phyloP scores from a whole-genome alignment of 2,113 vertebrate species.

The Oryzias javanicus region DNA sequence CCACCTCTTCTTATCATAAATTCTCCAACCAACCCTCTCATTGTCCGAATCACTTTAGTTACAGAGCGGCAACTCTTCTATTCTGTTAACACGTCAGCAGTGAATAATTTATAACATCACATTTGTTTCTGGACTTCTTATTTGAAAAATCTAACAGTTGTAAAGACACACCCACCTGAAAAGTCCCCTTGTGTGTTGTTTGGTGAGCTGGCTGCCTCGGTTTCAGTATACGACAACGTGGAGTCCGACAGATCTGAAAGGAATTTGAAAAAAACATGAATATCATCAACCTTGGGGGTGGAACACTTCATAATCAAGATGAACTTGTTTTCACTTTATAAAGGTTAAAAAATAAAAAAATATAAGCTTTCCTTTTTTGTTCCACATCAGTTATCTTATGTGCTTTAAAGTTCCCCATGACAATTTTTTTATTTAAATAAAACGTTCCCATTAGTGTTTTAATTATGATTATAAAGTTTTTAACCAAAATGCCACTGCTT shows the following conservation, averaged over 20 bases:
- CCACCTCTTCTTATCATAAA: neutral
- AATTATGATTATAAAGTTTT: too few relatives aligned
- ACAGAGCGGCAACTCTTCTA: slow-evolving; percentile 5
- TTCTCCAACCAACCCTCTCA: neutral
- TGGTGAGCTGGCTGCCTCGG: slow-evolving; percentile 91
- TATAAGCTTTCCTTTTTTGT: too few relatives aligned
- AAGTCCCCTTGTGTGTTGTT: slow-evolving; percentile 89
- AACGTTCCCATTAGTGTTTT: too few relatives aligned
- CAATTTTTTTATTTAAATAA: too few relatives aligned
- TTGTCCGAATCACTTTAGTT: slow-evolving; percentile 10
- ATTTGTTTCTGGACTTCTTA: slow-evolving; percentile 5
- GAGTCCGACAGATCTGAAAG: slow-evolving; percentile 94
- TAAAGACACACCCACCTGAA: slow-evolving; percentile 85
- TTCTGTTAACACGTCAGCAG: slow-evolving; percentile 10
- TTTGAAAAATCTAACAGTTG: slow-evolving; percentile 18
- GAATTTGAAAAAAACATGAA: slow-evolving; percentile 36
- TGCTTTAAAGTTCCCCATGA: too few relatives aligned
- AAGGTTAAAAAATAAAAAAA: slow-evolving; percentile 14
- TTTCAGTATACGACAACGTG: slow-evolving; percentile 99
- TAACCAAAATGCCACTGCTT: too few relatives aligned
- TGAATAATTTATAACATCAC: slow-evolving; percentile 25
- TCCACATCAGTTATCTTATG: too few relatives aligned
- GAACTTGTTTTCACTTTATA: neutral
- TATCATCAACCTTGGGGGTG: slow-evolving; percentile 1
- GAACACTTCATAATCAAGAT: neutral